Evolutionary conservation across 2,888 invertebrate genomes (phyloP).

Genomic region (Andricus quercusramuli): DNA sequence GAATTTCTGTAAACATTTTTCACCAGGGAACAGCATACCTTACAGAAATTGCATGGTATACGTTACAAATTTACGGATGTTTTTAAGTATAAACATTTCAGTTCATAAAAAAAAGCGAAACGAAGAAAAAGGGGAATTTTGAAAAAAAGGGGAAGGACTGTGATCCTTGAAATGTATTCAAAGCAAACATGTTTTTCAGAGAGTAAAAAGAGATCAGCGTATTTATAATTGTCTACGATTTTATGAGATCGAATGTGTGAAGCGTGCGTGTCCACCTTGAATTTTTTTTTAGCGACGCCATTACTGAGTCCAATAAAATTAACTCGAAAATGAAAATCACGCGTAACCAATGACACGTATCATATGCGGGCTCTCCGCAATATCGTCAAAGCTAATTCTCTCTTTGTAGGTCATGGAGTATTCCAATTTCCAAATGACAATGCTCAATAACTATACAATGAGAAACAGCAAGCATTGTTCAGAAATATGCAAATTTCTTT

Average conservation of each 20-base stretch:
- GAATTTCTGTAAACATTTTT: too few species aligned
- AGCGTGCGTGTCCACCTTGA: neutral
- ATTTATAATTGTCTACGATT: neutral
- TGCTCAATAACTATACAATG: neutral
- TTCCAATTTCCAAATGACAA: slow-evolving; percentile 5
- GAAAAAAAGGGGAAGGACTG: too few species aligned
- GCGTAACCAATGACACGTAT: slow-evolving; percentile 1
- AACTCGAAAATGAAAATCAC: neutral
- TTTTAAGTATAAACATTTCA: too few species aligned
- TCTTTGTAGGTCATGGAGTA: slow-evolving; percentile 13
- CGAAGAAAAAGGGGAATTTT: too few species aligned
- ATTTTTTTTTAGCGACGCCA: neutral
- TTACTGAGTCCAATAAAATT: slow-evolving; percentile 1
- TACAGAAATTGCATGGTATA: too few species aligned
- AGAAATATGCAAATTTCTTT: neutral
- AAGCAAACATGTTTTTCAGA: neutral
- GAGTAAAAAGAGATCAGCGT: neutral
- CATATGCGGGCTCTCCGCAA: slow-evolving; percentile 1
- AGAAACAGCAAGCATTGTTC: neutral
- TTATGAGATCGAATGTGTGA: neutral
- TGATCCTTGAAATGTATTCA: neutral
- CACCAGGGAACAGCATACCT: too few species aligned
- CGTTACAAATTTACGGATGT: too few species aligned
- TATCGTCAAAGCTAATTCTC: slow-evolving; percentile 14
- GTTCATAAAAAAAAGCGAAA: too few species aligned